Evolutionary conservation across 2,113 vertebrate species (phyloP).

Genomic region (Seriola quinqueradiata): DNA sequence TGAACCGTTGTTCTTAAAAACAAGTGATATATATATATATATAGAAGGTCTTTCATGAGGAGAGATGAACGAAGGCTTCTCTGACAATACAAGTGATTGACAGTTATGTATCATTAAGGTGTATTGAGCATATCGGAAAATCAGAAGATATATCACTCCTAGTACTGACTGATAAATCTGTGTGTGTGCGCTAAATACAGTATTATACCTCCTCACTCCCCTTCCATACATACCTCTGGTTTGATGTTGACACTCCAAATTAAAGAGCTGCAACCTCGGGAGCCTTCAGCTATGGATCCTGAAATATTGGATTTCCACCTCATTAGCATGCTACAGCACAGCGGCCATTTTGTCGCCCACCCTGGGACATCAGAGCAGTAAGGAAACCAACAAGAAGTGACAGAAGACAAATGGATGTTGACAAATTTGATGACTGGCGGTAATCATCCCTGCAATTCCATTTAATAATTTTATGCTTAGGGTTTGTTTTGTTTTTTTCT

Average conservation of each 20-base stretch:
- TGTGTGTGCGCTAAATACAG: not conserved
- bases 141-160: not conserved
- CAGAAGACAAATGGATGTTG: conserved; percentile 41
- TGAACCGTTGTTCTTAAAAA: no score
- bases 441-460: conserved; percentile 39
- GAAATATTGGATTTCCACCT: conserved; percentile 53
- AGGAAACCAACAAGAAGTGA: conserved; percentile 41
- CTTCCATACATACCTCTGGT: not conserved
- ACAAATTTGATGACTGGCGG: conserved; percentile 28
- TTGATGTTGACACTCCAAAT: conserved; percentile 19
- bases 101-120: not conserved
- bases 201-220: not conserved
- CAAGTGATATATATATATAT: not conserved
- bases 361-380: conserved; percentile 7
- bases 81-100: not conserved
- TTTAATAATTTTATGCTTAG: not conserved
- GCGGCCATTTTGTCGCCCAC: conserved; percentile 9
- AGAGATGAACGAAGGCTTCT: not conserved
- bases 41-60: not conserved
- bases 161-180: not conserved
- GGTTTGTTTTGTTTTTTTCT: not conserved
- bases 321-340: conserved; percentile 50
- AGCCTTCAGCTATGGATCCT: conserved; percentile 39
- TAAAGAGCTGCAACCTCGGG: conserved; percentile 25
- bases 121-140: not conserved